phyloP scores from a whole-genome alignment of 1,140 invertebrate species.

The Drosophila triauraria region DNA sequence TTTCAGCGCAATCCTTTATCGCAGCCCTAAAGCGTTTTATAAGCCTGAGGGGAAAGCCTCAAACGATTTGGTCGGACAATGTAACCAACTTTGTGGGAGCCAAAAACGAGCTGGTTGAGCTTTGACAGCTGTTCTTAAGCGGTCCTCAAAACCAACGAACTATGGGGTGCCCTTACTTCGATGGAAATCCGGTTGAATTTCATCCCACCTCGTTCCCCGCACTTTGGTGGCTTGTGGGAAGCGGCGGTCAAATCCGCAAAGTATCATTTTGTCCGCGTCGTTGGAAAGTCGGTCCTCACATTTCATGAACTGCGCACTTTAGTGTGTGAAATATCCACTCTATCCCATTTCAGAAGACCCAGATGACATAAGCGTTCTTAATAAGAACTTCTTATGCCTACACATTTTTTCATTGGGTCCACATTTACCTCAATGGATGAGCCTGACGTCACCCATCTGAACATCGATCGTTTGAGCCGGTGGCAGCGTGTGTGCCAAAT shows the following conservation, averaged over 20 bases:
- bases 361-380: not conserved
- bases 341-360: slow-evolving; percentile 16
- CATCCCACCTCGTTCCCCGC: not conserved
- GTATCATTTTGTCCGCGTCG: not conserved
- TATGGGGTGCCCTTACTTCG: not conserved
- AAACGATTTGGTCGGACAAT: too few relatives aligned
- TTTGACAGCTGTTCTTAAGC: too few relatives aligned
- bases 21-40: not conserved
- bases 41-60: not conserved
- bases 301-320: slow-evolving; percentile 1
- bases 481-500: slow-evolving; percentile 22
- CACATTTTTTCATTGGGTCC: slow-evolving; percentile 1
- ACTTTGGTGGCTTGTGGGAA: slow-evolving; percentile 1
- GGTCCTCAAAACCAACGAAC: not conserved
- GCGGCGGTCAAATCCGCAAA: not conserved
- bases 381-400: not conserved
- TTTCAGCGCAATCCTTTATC: not conserved
- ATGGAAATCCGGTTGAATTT: not conserved
- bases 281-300: slow-evolving; percentile 2
- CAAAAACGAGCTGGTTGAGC: too few relatives aligned
- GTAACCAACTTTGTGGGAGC: not conserved
- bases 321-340: slow-evolving; percentile 14
- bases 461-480: slow-evolving; percentile 10
- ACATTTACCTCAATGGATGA: not conserved
- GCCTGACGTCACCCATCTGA: slow-evolving; percentile 4